These are phyloP conservation scores for Stenchaetothrips biformis DNA, from an alignment of 2,888 invertebrate genomes.

Conservation along the genomic window DNA sequence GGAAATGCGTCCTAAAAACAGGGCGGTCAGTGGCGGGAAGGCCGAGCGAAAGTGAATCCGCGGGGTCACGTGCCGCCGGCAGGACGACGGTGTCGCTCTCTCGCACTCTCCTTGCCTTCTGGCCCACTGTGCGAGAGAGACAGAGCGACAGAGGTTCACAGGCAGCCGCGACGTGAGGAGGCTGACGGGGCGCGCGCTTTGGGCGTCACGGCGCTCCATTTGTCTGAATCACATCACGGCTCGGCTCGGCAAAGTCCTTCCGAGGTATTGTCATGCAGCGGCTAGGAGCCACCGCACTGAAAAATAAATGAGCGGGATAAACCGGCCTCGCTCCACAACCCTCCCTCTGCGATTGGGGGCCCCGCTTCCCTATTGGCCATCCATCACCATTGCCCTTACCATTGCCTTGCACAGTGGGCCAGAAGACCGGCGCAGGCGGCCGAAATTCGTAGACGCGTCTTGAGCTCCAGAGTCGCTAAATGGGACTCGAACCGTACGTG, in stretches of 20 bases:
- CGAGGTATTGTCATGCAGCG: background rate
- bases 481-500: too few relatives aligned
- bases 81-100: background rate
- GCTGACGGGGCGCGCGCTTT: background rate
- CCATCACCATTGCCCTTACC: conserved; percentile 16
- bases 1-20: too few relatives aligned
- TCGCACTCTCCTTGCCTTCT: too few relatives aligned
- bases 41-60: background rate
- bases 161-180: background rate
- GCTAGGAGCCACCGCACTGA: background rate
- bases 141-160: background rate
- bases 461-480: too few relatives aligned
- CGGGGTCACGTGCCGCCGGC: background rate
- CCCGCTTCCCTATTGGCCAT: background rate
- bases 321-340: background rate
- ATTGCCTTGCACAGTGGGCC: too few relatives aligned
- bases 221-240: background rate
- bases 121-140: too few relatives aligned
- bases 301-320: conserved; percentile 21
- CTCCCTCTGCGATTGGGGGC: background rate
- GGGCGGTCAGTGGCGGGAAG: too few relatives aligned
- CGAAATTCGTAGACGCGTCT: too few relatives aligned
- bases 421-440: too few relatives aligned
- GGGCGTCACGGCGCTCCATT: background rate
- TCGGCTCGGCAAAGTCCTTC: background rate